Evolutionary conservation across 2,113 vertebrate species (phyloP).

Genomic region (Pteruthius melanotis): DNA sequence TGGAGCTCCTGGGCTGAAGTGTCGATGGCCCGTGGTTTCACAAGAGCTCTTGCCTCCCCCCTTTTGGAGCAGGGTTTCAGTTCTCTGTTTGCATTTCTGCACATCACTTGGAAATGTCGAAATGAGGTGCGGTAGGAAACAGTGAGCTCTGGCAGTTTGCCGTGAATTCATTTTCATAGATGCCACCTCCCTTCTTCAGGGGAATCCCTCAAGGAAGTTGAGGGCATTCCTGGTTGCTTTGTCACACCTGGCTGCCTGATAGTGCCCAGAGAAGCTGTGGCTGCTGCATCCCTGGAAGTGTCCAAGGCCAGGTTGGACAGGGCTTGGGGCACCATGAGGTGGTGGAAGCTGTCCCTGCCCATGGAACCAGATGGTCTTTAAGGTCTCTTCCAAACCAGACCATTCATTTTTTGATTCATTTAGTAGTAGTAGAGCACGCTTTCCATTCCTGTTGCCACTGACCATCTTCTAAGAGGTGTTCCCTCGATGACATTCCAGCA

Average conservation of each 20-base stretch:
- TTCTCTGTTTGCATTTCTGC: slow-evolving; percentile 1
- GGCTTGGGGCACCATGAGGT: background rate
- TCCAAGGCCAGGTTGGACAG: background rate
- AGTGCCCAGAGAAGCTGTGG: background rate
- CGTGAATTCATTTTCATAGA: background rate
- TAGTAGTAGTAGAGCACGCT: background rate
- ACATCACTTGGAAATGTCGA: background rate
- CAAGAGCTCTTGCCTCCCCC: background rate
- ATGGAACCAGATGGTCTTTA: background rate
- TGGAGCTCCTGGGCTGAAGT: background rate
- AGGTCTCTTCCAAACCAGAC: background rate
- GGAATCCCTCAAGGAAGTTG: background rate
- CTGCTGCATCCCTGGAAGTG: background rate
- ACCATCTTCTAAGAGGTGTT: background rate
- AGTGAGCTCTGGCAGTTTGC: background rate
- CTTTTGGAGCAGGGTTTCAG: background rate
- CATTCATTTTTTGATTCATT: background rate
- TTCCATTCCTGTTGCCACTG: background rate
- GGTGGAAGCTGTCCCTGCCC: background rate
- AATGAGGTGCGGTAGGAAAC: background rate
- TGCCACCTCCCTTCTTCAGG: background rate
- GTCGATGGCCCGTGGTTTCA: background rate
- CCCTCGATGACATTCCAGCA: background rate
- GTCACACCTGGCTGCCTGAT: background rate
- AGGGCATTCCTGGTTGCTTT: background rate